These are phyloP conservation scores for Apogon hyalosoma DNA, from an alignment of 2,797 vertebrate species.

Conservation along the genomic window DNA sequence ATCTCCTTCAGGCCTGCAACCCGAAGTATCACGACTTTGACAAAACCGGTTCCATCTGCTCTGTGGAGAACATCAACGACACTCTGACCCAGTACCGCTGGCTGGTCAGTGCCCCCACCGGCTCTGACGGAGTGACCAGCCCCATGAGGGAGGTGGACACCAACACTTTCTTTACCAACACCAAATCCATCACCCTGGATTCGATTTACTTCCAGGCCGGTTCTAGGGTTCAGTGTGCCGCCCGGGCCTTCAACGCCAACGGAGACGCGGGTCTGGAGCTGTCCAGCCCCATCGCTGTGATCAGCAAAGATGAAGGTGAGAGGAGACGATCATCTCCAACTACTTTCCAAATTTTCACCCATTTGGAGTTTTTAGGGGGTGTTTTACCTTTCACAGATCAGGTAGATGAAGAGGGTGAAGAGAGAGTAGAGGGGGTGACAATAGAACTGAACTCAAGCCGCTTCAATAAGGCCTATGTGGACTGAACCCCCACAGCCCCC, in stretches of 20 bases:
- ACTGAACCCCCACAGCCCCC: too few species aligned
- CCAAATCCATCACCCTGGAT: conserved; percentile 93
- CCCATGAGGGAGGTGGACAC: conserved; percentile 95
- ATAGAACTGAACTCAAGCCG: too few species aligned
- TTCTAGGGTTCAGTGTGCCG: conserved; percentile 93
- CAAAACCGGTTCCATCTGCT: conserved; percentile 93
- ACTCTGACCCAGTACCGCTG: conserved; percentile 93
- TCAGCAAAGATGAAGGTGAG: conserved; percentile 90
- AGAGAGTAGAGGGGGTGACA: too few species aligned
- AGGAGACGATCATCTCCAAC: conserved; percentile 7
- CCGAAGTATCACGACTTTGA: conserved; percentile 93
- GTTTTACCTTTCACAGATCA: background rate
- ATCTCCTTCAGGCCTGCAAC: conserved; percentile 89
- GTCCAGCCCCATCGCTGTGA: conserved; percentile 86
- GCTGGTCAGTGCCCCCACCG: conserved; percentile 91
- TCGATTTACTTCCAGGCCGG: conserved; percentile 96
- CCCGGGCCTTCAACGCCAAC: conserved; percentile 91
- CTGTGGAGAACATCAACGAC: conserved; percentile 93
- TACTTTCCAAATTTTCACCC: conserved; percentile 6
- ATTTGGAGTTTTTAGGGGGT: conserved; percentile 5
- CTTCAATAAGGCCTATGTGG: too few species aligned
- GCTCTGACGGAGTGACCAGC: conserved; percentile 91
- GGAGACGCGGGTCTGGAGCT: conserved; percentile 94
- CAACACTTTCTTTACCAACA: conserved; percentile 96
- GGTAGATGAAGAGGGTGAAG: conserved; percentile 1